Evolutionary conservation across 1,140 invertebrate species (phyloP).

Genomic region (Drosophila kanapiae): DNA sequence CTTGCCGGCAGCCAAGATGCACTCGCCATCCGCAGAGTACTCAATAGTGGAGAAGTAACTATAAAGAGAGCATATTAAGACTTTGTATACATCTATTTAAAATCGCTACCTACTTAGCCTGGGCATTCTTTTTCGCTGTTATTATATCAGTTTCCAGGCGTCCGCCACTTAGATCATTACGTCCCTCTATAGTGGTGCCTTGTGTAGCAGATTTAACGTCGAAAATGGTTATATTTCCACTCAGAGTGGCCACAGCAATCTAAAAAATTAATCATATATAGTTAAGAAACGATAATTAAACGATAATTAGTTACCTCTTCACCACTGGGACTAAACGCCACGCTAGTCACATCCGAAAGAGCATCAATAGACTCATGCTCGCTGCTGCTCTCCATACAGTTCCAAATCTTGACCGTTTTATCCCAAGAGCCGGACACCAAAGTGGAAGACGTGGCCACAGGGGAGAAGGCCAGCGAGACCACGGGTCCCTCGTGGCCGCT

Average conservation of each 20-base stretch:
- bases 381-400: conserved; percentile 91
- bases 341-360: conserved; percentile 92
- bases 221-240: conserved; percentile 95
- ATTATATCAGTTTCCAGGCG: conserved; percentile 93
- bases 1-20: conserved; percentile 94
- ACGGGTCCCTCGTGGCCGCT: conserved; percentile 97
- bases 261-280: conserved; percentile 31
- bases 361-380: conserved; percentile 94
- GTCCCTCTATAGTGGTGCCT: conserved; percentile 93
- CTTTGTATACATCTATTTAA: neutral
- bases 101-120: conserved; percentile 91
- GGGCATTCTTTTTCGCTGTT: conserved; percentile 93
- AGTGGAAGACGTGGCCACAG: conserved; percentile 89
- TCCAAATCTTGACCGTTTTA: conserved; percentile 96
- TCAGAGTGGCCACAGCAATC: conserved; percentile 95
- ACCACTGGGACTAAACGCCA: conserved; percentile 95
- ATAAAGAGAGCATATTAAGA: conserved; percentile 8
- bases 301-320: conserved; percentile 87
- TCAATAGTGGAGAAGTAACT: conserved; percentile 96
- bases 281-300: neutral
- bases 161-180: conserved; percentile 94
- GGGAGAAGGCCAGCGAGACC: conserved; percentile 92
- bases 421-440: conserved; percentile 97
- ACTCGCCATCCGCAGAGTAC: conserved; percentile 96
- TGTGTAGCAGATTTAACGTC: conserved; percentile 90